Conservation (phyloP, 2,113 vertebrate genomes). For the Riparia riparia region DNA sequence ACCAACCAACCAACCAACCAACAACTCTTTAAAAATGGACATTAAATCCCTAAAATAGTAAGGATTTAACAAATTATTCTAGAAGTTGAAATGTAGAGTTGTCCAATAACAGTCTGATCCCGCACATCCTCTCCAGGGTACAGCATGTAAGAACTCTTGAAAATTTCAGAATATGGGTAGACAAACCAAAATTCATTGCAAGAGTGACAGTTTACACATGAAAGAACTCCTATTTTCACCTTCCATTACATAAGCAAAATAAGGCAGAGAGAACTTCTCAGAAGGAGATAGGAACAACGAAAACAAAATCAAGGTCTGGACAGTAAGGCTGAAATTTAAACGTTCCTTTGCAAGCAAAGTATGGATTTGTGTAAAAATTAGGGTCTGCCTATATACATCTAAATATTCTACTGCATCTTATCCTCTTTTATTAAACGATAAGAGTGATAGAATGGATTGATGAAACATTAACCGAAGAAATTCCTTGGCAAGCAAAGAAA, state of each 20-base stretch:
- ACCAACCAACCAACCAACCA: too few species aligned
- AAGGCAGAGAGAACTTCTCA: neutral
- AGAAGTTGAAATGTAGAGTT: neutral
- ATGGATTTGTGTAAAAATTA: neutral
- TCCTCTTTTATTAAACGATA: neutral
- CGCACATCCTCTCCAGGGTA: neutral
- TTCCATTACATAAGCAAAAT: neutral
- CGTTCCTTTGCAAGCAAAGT: neutral
- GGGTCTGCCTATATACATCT: neutral
- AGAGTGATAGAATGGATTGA: neutral
- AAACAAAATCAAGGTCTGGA: neutral
- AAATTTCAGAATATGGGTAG: neutral
- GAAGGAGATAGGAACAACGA: neutral
- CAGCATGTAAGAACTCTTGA: neutral
- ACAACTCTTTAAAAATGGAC: neutral
- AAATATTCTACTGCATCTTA: neutral
- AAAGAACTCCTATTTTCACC: neutral
- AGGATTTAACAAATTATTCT: neutral
- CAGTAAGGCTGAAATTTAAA: neutral
- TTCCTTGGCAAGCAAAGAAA: neutral
- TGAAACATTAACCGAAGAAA: neutral
- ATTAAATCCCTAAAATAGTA: neutral
- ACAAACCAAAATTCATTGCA: neutral
- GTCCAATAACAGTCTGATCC: neutral
- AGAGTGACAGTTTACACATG: neutral